Percentiles rank a stretch among this genome's conserved stretches.
Conservation (phyloP, 2,113 vertebrate species). For the Melospiza georgiana region DNA sequence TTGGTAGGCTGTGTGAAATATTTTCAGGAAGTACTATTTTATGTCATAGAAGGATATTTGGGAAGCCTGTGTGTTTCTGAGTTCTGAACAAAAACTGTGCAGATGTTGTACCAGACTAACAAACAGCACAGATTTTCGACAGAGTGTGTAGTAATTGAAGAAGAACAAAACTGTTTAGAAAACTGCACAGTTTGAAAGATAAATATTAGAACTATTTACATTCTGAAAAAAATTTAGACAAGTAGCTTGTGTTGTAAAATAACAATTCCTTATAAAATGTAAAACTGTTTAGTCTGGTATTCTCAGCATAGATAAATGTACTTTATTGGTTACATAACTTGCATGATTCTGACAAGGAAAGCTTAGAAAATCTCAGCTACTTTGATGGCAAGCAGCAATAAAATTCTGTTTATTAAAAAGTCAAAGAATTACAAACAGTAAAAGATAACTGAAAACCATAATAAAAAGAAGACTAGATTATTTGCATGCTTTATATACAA, state of each 20-base stretch:
- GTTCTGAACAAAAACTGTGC: constrained; percentile 1
- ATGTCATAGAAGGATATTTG: neutral
- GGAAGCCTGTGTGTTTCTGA: neutral
- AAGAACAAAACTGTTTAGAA: constrained; percentile 30
- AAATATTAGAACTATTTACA: neutral
- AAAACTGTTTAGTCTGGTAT: neutral
- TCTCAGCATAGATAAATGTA: neutral
- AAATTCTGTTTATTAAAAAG: neutral
- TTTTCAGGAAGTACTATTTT: constrained; percentile 33
- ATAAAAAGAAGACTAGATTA: neutral
- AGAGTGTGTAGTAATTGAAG: neutral
- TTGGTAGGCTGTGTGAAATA: neutral
- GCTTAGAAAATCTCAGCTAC: neutral
- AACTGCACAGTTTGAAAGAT: neutral
- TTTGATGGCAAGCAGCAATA: neutral
- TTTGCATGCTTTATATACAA: neutral
- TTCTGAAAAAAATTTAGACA: neutral
- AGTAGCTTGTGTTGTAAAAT: neutral
- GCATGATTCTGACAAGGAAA: neutral
- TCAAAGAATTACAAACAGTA: neutral
- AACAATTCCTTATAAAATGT: neutral
- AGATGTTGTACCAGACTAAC: neutral
- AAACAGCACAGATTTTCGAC: constrained; percentile 3
- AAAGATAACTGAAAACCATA: neutral
- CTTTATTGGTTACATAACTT: neutral